Percentiles rank a stretch among this genome's conserved stretches.
Conservation (phyloP, 1,140 invertebrate genomes). For the Heterodera carotae region DNA sequence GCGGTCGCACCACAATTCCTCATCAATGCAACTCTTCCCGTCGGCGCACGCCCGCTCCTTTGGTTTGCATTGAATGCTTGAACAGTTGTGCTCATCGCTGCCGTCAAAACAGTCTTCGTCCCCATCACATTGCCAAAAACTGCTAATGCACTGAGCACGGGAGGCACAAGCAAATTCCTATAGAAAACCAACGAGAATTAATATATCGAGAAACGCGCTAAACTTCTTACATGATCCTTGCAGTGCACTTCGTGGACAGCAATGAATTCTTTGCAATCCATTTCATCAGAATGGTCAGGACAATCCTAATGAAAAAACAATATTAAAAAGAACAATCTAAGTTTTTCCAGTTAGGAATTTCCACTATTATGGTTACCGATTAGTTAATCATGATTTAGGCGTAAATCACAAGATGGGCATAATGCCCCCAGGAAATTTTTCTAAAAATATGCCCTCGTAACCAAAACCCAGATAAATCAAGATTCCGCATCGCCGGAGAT, state of each 20-base stretch:
- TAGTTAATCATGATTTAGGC: too few relatives aligned
- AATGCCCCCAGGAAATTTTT: too few relatives aligned
- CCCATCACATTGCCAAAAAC: constrained; percentile 49
- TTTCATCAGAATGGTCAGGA: constrained; percentile 51
- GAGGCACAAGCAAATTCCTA: constrained; percentile 63
- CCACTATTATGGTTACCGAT: too few relatives aligned
- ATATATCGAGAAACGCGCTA: neutral
- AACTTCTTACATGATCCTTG: neutral
- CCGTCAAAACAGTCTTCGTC: constrained; percentile 43
- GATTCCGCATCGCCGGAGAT: too few relatives aligned
- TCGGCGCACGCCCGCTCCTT: constrained; percentile 70
- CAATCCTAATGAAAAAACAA: constrained; percentile 34
- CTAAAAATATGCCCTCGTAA: too few relatives aligned
- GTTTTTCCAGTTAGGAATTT: too few relatives aligned
- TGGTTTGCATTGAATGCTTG: constrained; percentile 13
- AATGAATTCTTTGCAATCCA: constrained; percentile 20
- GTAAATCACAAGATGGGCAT: too few relatives aligned
- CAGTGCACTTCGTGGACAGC: constrained; percentile 17
- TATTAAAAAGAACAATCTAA: too few relatives aligned
- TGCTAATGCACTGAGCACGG: constrained; percentile 61
- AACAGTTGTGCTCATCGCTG: constrained; percentile 36
- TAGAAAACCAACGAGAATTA: constrained; percentile 1
- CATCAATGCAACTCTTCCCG: constrained; percentile 74
- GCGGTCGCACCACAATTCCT: constrained; percentile 72
- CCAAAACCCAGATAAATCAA: too few relatives aligned